Evolutionary conservation across 30 jellyfish, hydroid and myxozoan genomes (phyloP).

Genomic region (Nemopilema nomurai): DNA sequence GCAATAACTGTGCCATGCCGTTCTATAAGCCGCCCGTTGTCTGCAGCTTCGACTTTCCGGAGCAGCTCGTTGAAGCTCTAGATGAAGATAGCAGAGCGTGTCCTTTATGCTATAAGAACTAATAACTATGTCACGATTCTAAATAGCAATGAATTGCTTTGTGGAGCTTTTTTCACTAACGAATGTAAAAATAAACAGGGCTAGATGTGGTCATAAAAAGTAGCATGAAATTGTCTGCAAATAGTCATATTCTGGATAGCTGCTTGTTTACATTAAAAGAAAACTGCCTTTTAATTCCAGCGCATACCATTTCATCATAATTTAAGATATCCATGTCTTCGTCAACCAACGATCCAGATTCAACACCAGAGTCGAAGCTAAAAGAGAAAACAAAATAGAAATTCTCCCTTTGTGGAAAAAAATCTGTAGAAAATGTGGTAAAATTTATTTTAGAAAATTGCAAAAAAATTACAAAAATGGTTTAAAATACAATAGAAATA

Average conservation of each 20-base stretch:
- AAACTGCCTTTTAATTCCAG: not conserved
- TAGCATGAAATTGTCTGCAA: too few species aligned
- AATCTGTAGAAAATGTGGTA: too few species aligned
- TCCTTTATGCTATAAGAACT: not conserved
- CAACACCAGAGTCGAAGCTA: constrained; percentile 97
- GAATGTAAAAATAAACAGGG: too few species aligned
- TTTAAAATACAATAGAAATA: too few species aligned
- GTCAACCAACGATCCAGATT: constrained; percentile 73
- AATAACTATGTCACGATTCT: not conserved
- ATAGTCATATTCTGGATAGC: too few species aligned
- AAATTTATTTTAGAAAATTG: too few species aligned
- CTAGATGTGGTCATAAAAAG: too few species aligned
- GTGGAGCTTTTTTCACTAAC: too few species aligned
- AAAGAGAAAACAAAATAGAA: too few species aligned
- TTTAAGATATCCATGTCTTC: constrained; percentile 68
- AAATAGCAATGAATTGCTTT: not conserved
- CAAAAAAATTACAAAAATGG: too few species aligned
- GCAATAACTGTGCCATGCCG: constrained; percentile 72
- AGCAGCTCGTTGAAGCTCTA: constrained; percentile 83
- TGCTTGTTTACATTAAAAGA: too few species aligned
- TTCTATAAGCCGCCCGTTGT: constrained; percentile 64
- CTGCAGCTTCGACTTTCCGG: constrained; percentile 62
- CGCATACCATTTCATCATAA: constrained; percentile 73
- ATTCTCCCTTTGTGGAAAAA: too few species aligned
- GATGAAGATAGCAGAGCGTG: not conserved